Evolutionary conservation across 2,888 invertebrate genomes (phyloP).

Genomic region (Harpalus rubripes): DNA sequence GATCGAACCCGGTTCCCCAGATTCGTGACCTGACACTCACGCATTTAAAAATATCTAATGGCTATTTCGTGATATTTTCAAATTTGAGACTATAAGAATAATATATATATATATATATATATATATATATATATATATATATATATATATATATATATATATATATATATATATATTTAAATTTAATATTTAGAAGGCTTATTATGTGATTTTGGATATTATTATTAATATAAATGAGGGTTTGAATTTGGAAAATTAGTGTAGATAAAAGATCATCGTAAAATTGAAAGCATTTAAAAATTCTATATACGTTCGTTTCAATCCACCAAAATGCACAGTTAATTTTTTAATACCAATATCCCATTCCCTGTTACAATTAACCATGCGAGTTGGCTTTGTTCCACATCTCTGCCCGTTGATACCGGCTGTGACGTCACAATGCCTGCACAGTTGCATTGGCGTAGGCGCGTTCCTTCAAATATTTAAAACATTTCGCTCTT

Average conservation of each 20-base stretch:
- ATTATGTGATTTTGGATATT: too few species aligned
- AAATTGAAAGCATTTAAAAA: neutral
- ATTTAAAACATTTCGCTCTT: slow-evolving; percentile 35
- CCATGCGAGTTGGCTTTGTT: slow-evolving; percentile 24
- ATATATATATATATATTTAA: too few species aligned
- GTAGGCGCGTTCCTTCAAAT: slow-evolving; percentile 39
- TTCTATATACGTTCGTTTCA: neutral
- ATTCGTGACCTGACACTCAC: too few species aligned
- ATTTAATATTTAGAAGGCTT: too few species aligned
- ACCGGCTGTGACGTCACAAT: slow-evolving; percentile 52
- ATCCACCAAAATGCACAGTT: neutral
- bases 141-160: too few species aligned
- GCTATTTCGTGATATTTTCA: too few species aligned
- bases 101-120: too few species aligned
- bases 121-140: too few species aligned
- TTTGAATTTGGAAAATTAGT: neutral
- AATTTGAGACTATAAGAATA: too few species aligned
- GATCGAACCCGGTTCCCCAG: too few species aligned
- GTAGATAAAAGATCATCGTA: neutral
- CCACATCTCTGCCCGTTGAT: slow-evolving; percentile 7
- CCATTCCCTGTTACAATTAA: neutral
- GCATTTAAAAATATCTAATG: too few species aligned
- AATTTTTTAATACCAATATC: neutral
- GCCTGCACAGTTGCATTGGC: neutral
- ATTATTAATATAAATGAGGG: neutral